Conservation (phyloP, 2,888 invertebrate genomes). For the Temnothorax ravouxi region DNA sequence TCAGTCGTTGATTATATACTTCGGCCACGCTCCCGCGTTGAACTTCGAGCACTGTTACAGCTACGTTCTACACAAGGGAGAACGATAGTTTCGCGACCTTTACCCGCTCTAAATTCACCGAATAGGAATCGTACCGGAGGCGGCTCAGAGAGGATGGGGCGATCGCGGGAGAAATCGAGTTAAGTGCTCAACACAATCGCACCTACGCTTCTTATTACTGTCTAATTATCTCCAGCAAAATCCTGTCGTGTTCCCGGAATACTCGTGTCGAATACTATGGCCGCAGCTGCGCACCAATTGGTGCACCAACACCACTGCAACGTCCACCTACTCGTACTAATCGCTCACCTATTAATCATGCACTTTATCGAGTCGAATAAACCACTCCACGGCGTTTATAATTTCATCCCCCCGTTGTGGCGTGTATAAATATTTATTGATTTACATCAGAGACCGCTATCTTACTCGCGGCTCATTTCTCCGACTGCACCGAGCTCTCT, state of each 20-base stretch:
- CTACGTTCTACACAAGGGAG: constrained; percentile 4
- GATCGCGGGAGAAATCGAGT: constrained; percentile 33
- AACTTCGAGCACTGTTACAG: constrained; percentile 20
- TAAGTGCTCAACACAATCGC: constrained; percentile 22
- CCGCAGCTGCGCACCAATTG: constrained; percentile 44
- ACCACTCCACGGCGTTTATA: constrained; percentile 37
- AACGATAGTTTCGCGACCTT: constrained; percentile 35
- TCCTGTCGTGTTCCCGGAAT: constrained; percentile 28
- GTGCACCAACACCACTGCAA: constrained; percentile 54
- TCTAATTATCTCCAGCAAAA: constrained; percentile 17
- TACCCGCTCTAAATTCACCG: constrained; percentile 20
- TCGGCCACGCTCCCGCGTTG: not conserved
- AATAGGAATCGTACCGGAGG: not conserved
- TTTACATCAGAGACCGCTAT: constrained; percentile 65
- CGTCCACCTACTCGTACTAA: constrained; percentile 64
- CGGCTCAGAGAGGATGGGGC: not conserved
- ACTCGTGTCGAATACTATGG: constrained; percentile 1
- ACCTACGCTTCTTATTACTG: constrained; percentile 49
- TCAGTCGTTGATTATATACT: constrained; percentile 25
- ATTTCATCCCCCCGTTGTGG: not conserved
- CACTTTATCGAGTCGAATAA: constrained; percentile 58
- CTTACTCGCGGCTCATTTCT: constrained; percentile 40
- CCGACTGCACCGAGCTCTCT: constrained; percentile 19
- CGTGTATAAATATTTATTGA: constrained; percentile 73
- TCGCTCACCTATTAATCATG: constrained; percentile 70